Base-by-base conservation (phyloP, 2,113 vertebrate species). In the Rhombomys opimus region DNA sequence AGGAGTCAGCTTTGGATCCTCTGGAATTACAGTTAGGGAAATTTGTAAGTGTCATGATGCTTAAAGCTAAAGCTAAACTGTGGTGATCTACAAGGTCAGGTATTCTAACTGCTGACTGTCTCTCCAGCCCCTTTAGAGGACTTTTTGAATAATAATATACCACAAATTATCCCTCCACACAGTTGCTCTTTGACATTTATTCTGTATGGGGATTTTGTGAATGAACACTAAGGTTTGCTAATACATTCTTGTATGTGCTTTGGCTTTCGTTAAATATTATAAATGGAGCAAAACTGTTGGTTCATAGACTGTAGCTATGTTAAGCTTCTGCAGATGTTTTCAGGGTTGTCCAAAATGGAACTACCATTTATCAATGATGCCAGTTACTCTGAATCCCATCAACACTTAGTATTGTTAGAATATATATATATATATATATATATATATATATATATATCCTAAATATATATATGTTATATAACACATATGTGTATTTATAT, bases 321-420 rank as follows among this genome's bases (percentile, higher is more conserved):
- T 86, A 82, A 82, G 38, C 17, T 95, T 95, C 32, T 52, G 8
- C 86, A 87, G 10, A 18, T 86, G 50, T 22, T 95, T 87, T 38
- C 80, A 68, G 7, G 89, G n/a, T 35, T 87, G 18, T 52, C 38
- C 65, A 92, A 86, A 90, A 73, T 68, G 25, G 7, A 63, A 59
- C 41, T 30, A 68, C 14, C 50, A 76, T 38, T 75, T 25, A 41
- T 41, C 20, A 75, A 68, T 76, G 67, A 87, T 54, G 68, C 25
- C 30, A 90, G 10, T 59, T 85, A 85, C n/a, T 89, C 25, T 87
- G 61, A 59, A 46, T 7, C 75, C 75, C 65, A 20, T 15, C 23
- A 61, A 68, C 13, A 54, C 17, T 54, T 80, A 41, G 5, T 68
- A 54, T 67, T 90, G 10, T 68, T 35, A 70, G 68, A 15, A 68